A percentile compares a stretch with the other conserved stretches of the same genome.
Conservation (phyloP, 2,797 vertebrate genomes). For the Morus bassanus region DNA sequence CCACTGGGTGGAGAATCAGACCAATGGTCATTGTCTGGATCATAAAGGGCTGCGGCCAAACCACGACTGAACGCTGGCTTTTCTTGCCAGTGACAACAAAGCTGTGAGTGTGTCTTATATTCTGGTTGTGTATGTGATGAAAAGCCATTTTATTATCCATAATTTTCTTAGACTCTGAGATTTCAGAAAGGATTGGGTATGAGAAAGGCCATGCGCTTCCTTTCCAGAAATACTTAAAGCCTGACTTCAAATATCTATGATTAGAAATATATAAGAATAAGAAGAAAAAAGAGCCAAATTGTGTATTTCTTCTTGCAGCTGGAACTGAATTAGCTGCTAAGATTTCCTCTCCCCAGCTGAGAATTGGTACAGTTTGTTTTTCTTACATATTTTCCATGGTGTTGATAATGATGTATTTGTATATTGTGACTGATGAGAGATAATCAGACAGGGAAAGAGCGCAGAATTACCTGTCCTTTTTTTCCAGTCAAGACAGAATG, state of each 20-base stretch:
- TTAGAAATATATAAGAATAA: constrained; percentile 41
- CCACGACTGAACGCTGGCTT: background rate
- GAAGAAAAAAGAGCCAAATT: constrained; percentile 14
- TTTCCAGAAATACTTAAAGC: constrained; percentile 32
- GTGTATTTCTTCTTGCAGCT: constrained; percentile 37
- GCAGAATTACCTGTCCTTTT: constrained; percentile 53
- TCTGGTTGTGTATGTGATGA: constrained; percentile 1
- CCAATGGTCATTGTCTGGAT: background rate
- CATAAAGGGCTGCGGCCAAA: background rate
- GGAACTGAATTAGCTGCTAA: constrained; percentile 40
- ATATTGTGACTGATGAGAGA: constrained; percentile 65
- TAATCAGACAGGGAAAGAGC: constrained; percentile 53
- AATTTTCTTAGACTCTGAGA: constrained; percentile 16
- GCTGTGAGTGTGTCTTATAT: background rate
- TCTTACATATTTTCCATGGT: constrained; percentile 61
- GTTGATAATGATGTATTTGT: constrained; percentile 68
- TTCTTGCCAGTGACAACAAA: background rate
- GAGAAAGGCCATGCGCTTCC: background rate
- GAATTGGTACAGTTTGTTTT: constrained; percentile 63
- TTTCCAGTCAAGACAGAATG: constrained; percentile 61
- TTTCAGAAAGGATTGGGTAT: background rate
- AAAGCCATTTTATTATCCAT: constrained; percentile 44
- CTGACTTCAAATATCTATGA: background rate
- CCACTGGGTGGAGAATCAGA: background rate
- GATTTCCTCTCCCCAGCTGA: constrained; percentile 18